These are phyloP conservation scores for Antitype chi DNA, from an alignment of 2,888 invertebrate species.

Conservation along the genomic window DNA sequence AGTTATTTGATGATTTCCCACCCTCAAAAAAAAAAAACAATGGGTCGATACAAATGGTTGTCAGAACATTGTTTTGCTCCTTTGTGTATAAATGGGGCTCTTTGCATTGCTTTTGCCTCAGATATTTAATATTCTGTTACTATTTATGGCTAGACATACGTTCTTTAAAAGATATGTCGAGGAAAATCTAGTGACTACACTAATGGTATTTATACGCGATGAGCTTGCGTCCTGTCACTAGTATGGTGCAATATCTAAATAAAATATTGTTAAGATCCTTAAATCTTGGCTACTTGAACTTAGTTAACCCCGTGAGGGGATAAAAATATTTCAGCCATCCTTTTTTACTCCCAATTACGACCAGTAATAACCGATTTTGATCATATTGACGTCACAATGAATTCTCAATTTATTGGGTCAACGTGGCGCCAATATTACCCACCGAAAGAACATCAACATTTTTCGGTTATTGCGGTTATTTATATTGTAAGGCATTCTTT, in stretches of 20 bases:
- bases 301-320: slow-evolving; percentile 7
- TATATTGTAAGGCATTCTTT: slow-evolving; percentile 36
- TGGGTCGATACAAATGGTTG: background rate
- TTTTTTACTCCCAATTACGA: slow-evolving; percentile 39
- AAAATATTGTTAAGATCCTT: slow-evolving; percentile 5
- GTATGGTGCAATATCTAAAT: slow-evolving; percentile 39
- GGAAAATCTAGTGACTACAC: slow-evolving; percentile 8
- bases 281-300: slow-evolving; percentile 10
- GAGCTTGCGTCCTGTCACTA: slow-evolving; percentile 15
- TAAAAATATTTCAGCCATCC: background rate
- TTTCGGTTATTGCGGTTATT: slow-evolving; percentile 48
- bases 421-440: slow-evolving; percentile 46
- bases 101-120: background rate
- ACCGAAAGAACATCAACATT: slow-evolving; percentile 44
- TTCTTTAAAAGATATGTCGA: slow-evolving; percentile 23
- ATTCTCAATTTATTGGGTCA: slow-evolving; percentile 38
- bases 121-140: background rate
- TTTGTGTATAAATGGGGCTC: background rate
- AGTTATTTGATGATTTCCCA: no score
- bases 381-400: slow-evolving; percentile 28
- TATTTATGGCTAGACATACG: background rate
- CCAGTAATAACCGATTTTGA: slow-evolving; percentile 14
- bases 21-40: no score
- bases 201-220: slow-evolving; percentile 34
- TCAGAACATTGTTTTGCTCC: background rate